Percentiles rank a stretch among this genome's conserved stretches.
Conservation (phyloP, 2,888 invertebrate genomes). For the Melolontha melolontha region DNA sequence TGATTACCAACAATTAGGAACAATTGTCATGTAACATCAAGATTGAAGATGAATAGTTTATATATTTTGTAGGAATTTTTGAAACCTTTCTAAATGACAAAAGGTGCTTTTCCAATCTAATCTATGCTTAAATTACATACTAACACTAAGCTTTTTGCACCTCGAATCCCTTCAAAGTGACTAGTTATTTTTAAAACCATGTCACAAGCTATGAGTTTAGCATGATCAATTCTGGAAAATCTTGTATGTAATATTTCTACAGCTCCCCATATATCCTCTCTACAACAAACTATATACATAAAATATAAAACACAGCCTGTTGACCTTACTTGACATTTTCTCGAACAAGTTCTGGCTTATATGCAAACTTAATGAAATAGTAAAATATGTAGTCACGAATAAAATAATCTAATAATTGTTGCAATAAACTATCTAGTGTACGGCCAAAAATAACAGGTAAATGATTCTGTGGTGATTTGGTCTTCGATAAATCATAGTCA, state of each 20-base stretch:
- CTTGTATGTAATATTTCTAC: slow-evolving; percentile 81
- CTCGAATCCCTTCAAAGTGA: slow-evolving; percentile 87
- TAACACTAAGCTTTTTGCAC: slow-evolving; percentile 81
- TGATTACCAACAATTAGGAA: too few species aligned
- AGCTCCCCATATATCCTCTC: slow-evolving; percentile 87
- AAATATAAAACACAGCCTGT: neutral
- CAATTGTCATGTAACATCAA: too few species aligned
- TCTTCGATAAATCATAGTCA: slow-evolving; percentile 55
- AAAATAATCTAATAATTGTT: slow-evolving; percentile 84
- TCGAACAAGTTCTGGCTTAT: slow-evolving; percentile 66
- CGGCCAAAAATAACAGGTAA: slow-evolving; percentile 85
- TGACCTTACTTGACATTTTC: slow-evolving; percentile 66
- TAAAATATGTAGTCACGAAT: slow-evolving; percentile 82
- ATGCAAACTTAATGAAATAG: slow-evolving; percentile 76
- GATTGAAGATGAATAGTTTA: too few species aligned
- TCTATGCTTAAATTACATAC: slow-evolving; percentile 59
- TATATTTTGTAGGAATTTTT: too few species aligned
- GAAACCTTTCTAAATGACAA: too few species aligned
- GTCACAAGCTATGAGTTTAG: slow-evolving; percentile 85
- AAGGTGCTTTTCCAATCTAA: neutral
- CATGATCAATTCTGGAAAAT: slow-evolving; percentile 80
- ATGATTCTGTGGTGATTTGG: slow-evolving; percentile 62
- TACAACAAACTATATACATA: slow-evolving; percentile 66
- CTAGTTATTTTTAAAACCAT: slow-evolving; percentile 84
- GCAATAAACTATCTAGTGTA: slow-evolving; percentile 85